Percentiles rank a stretch among this genome's conserved stretches.
phyloP scores from a whole-genome alignment of 2,797 vertebrate genomes.

The Zonotrichia albicollis region DNA sequence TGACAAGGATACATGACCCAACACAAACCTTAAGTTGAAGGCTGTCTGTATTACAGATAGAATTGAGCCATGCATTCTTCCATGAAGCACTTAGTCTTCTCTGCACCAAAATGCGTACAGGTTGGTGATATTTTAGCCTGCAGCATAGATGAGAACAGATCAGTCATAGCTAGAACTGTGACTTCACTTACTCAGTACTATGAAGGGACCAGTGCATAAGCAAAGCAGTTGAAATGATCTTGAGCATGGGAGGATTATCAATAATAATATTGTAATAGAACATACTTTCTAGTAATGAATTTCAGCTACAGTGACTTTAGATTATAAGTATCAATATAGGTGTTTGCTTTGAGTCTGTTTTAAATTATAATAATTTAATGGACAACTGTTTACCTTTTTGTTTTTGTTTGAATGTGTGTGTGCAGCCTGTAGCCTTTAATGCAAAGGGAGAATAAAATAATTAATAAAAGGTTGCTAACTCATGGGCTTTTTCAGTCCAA shows the following conservation, averaged over 20 bases:
- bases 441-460: not conserved
- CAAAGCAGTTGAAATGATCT: not conserved
- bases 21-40: not conserved
- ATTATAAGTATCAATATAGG: not conserved
- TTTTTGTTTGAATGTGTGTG: not conserved
- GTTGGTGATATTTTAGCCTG: not conserved
- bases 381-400: not conserved
- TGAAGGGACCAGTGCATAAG: not conserved
- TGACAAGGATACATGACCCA: not conserved
- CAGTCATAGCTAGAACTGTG: not conserved
- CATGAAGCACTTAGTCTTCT: not conserved
- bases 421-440: not conserved
- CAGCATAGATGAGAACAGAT: not conserved
- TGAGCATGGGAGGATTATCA: not conserved
- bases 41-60: not conserved
- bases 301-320: not conserved
- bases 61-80: not conserved
- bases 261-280: not conserved
- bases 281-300: not conserved
- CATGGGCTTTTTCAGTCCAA: not conserved
- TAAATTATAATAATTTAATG: not conserved
- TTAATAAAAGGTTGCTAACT: not conserved
- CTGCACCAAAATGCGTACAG: accelerated
- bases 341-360: not conserved
- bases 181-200: not conserved